Conservation (phyloP, 2,797 vertebrate species). For the Setipinna tenuifilis region DNA sequence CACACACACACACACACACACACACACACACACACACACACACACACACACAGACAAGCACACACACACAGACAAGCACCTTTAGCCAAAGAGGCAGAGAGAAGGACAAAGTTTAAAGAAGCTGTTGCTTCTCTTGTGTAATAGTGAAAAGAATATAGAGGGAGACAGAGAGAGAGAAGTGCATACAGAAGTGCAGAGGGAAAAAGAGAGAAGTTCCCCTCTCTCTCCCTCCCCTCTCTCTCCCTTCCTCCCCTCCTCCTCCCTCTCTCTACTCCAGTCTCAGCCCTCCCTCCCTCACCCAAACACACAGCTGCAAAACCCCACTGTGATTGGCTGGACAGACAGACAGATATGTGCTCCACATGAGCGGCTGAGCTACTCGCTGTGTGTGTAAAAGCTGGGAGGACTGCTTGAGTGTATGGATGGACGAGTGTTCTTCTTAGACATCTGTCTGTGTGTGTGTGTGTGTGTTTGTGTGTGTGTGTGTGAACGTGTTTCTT, state of each 20-base stretch:
- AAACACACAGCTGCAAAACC: constrained; percentile 55
- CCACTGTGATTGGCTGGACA: constrained; percentile 60
- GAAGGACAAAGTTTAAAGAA: neutral
- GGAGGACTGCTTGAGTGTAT: constrained; percentile 13
- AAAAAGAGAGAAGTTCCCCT: constrained; percentile 39
- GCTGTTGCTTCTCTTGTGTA: neutral
- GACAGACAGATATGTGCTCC: constrained; percentile 64
- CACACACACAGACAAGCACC: neutral
- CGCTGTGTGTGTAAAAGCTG: constrained; percentile 23
- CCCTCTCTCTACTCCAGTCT: constrained; percentile 37
- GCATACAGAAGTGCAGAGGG: constrained; percentile 19
- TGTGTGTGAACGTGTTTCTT: neutral
- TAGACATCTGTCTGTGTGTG: neutral
- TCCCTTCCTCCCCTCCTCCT: constrained; percentile 49
- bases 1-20: constrained; percentile 15
- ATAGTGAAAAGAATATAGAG: neutral
- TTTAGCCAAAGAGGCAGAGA: neutral
- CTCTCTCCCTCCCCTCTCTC: constrained; percentile 52
- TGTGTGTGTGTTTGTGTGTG: constrained; percentile 1
- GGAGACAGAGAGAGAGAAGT: neutral
- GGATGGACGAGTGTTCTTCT: neutral
- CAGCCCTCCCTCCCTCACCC: neutral
- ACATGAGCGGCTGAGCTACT: constrained; percentile 59
- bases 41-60: neutral
- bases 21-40: constrained; percentile 4